phyloP scores from a whole-genome alignment of 2,888 invertebrate species.

The Isotomurus palustris region DNA sequence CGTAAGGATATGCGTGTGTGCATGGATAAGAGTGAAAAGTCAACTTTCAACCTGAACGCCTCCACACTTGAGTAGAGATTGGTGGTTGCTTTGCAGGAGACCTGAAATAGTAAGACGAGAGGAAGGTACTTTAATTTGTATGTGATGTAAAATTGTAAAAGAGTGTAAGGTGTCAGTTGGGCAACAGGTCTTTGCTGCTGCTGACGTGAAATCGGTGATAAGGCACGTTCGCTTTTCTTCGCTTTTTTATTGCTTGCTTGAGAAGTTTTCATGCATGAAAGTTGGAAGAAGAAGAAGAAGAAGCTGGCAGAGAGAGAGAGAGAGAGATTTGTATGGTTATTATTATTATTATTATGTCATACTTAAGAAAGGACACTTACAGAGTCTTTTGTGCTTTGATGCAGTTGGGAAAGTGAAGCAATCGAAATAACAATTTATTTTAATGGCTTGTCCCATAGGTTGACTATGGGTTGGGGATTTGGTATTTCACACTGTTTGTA shows the following conservation, averaged over 20 bases:
- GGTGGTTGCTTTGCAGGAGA: background rate
- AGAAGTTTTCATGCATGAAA: background rate
- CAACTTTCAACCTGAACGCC: no score
- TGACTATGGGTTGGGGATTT: no score
- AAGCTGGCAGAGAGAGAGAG: no score
- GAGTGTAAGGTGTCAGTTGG: constrained; percentile 9
- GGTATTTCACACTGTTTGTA: no score
- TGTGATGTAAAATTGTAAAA: no score
- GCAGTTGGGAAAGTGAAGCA: background rate
- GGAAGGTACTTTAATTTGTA: background rate
- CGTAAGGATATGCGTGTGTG: no score
- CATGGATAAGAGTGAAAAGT: no score
- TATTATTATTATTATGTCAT: constrained; percentile 10
- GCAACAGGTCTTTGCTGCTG: constrained; percentile 11
- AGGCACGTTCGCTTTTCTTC: constrained; percentile 10
- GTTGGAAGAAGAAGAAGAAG: no score
- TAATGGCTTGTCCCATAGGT: constrained; percentile 10
- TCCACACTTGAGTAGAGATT: no score
- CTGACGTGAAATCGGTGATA: constrained; percentile 10
- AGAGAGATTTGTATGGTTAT: no score
- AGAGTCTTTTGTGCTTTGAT: background rate
- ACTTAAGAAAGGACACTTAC: background rate
- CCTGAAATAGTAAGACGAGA: background rate
- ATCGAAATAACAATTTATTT: constrained; percentile 13
- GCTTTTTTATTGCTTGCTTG: background rate